A percentile compares a stretch with the other conserved stretches of the same genome.
Evolutionary conservation across 2,888 invertebrate genomes (phyloP).

Genomic region (Congeria kusceri): DNA sequence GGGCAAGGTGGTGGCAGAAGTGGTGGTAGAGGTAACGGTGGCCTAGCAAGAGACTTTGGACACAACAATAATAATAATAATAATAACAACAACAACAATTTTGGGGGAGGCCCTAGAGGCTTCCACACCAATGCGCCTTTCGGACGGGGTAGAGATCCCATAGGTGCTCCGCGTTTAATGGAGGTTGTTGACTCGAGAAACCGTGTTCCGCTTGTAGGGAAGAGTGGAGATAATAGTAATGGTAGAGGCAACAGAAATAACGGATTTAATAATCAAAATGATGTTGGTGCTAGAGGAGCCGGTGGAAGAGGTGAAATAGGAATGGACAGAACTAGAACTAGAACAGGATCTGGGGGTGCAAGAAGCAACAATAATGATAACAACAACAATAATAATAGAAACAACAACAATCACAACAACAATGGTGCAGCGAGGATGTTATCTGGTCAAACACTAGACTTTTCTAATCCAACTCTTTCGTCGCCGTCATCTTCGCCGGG

Average conservation of each 20-base stretch:
- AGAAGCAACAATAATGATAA: neutral
- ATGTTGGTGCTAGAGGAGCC: neutral
- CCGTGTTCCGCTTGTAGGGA: neutral
- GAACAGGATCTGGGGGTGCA: neutral
- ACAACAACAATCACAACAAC: neutral
- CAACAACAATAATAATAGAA: neutral
- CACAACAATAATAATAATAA: neutral
- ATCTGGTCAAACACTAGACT: constrained; percentile 31
- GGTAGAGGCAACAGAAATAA: neutral
- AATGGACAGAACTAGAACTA: neutral
- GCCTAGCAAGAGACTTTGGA: too few species aligned
- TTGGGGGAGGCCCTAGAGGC: neutral
- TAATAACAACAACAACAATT: neutral
- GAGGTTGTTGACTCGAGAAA: neutral
- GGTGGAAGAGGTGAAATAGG: neutral
- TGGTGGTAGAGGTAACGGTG: too few species aligned
- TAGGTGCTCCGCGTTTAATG: neutral
- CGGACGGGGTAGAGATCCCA: neutral
- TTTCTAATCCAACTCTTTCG: constrained; percentile 9
- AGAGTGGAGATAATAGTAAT: neutral
- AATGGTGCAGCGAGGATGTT: neutral
- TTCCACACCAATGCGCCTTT: too few species aligned
- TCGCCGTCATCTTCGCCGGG: neutral
- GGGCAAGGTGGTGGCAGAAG: too few species aligned
- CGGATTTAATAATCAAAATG: neutral